Evolutionary conservation across 1,140 invertebrate species (phyloP).

Genomic region (Caenorhabditis briggsae): DNA sequence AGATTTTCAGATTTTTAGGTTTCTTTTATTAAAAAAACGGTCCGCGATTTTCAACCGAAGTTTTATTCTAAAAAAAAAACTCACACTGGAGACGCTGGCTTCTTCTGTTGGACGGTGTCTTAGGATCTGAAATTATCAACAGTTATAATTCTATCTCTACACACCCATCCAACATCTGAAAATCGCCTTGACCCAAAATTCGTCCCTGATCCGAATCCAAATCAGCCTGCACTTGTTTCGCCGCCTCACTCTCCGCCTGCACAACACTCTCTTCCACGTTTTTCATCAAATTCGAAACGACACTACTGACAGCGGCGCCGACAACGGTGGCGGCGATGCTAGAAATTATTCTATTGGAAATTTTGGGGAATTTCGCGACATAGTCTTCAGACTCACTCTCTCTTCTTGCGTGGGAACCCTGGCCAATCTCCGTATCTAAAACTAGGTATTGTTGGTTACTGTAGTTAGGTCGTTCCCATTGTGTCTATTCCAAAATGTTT

Average conservation of each 20-base stretch:
- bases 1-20: too few species aligned
- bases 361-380: neutral
- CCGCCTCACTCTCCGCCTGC: constrained; percentile 5
- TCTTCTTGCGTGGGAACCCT: constrained; percentile 10
- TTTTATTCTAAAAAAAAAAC: too few species aligned
- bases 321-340: constrained; percentile 29
- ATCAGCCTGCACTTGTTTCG: neutral
- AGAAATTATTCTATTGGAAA: constrained; percentile 23
- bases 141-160: neutral
- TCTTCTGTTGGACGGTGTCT: neutral
- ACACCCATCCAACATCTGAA: neutral
- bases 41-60: too few species aligned
- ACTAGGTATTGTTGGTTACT: neutral
- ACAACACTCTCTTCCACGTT: constrained; percentile 38
- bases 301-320: constrained; percentile 47
- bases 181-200: neutral
- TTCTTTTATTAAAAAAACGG: too few species aligned
- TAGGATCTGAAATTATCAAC: neutral
- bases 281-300: constrained; percentile 45
- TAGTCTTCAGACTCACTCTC: constrained; percentile 33
- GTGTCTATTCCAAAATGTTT: too few species aligned
- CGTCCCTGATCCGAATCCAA: neutral
- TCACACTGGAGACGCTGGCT: neutral
- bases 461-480: too few species aligned
- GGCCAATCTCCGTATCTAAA: neutral